Percentiles rank a stretch among this genome's conserved stretches.
Evolutionary conservation across 23 tunicate genomes (phyloP).

Genomic region (Ascidia mentula): DNA sequence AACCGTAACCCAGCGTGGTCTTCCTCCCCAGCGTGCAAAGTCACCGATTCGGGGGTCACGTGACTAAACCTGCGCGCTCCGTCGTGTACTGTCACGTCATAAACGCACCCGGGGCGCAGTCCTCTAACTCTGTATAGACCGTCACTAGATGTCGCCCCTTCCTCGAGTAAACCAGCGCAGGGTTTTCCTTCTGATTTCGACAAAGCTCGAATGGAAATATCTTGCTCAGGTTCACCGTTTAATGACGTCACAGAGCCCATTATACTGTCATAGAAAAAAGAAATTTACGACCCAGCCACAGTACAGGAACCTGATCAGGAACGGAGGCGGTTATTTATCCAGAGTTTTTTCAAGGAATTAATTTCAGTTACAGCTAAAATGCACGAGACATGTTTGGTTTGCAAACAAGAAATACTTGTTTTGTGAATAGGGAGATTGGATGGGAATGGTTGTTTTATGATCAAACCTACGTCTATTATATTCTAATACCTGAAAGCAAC

Average conservation of each 20-base stretch:
- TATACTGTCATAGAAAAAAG: slow-evolving; percentile 31
- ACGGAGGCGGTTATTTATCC: too few species aligned
- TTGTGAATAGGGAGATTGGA: background rate
- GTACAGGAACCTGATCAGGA: too few species aligned
- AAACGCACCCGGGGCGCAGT: slow-evolving; percentile 64
- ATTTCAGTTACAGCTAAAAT: background rate
- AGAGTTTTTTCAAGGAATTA: too few species aligned
- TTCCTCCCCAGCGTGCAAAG: slow-evolving; percentile 14
- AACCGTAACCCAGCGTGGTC: slow-evolving; percentile 53
- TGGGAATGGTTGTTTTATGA: background rate
- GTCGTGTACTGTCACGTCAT: slow-evolving; percentile 52
- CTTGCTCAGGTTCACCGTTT: slow-evolving; percentile 76
- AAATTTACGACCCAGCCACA: too few species aligned
- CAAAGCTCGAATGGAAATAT: slow-evolving; percentile 40
- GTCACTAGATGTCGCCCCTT: slow-evolving; percentile 41
- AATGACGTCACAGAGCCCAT: slow-evolving; percentile 77
- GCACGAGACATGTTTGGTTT: too few species aligned
- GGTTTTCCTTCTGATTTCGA: slow-evolving; percentile 11
- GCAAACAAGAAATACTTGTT: background rate
- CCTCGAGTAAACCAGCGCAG: slow-evolving; percentile 46
- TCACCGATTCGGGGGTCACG: slow-evolving; percentile 40
- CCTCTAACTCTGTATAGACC: slow-evolving; percentile 74
- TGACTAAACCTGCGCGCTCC: slow-evolving; percentile 42
- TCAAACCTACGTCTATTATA: background rate
- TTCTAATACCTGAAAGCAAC: slow-evolving; percentile 75